Conservation (phyloP, 2,113 vertebrate species). For the Paedocypris sp. region DNA sequence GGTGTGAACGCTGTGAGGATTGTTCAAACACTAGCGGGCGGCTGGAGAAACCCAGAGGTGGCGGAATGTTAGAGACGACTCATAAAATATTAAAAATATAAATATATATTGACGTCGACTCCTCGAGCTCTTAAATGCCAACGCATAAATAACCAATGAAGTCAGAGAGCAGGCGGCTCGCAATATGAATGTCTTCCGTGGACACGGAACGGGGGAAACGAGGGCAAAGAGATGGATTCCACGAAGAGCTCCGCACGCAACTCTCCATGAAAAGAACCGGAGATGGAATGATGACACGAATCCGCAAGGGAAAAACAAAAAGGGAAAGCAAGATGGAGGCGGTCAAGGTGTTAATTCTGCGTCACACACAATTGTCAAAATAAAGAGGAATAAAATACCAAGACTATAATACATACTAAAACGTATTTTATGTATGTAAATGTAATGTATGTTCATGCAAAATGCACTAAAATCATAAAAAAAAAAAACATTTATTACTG, state of each 20-base stretch:
- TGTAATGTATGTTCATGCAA: too few species aligned
- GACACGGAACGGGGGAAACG: background rate
- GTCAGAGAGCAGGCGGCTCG: slow-evolving; percentile 1
- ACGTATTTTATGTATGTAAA: too few species aligned
- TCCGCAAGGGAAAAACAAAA: too few species aligned
- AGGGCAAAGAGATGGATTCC: background rate
- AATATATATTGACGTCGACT: slow-evolving; percentile 12
- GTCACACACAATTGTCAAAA: too few species aligned
- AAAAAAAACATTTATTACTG: too few species aligned
- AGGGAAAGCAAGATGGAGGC: too few species aligned
- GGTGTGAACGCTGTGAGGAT: background rate
- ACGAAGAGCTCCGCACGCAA: background rate
- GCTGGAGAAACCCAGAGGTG: slow-evolving; percentile 8
- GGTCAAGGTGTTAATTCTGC: too few species aligned
- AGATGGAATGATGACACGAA: too few species aligned
- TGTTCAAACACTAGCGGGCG: background rate
- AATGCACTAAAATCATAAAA: too few species aligned
- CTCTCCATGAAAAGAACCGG: background rate
- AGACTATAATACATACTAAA: too few species aligned
- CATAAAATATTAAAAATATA: slow-evolving; percentile 31
- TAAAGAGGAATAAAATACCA: too few species aligned
- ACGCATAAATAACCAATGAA: slow-evolving; percentile 31
- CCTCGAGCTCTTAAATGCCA: slow-evolving; percentile 20
- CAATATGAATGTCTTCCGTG: slow-evolving; percentile 3
- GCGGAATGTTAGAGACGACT: slow-evolving; percentile 4